A percentile compares a stretch with the other conserved stretches of the same genome.
These are phyloP conservation scores for Sialis lutaria DNA, from an alignment of 2,888 invertebrate species.

Conservation along the genomic window DNA sequence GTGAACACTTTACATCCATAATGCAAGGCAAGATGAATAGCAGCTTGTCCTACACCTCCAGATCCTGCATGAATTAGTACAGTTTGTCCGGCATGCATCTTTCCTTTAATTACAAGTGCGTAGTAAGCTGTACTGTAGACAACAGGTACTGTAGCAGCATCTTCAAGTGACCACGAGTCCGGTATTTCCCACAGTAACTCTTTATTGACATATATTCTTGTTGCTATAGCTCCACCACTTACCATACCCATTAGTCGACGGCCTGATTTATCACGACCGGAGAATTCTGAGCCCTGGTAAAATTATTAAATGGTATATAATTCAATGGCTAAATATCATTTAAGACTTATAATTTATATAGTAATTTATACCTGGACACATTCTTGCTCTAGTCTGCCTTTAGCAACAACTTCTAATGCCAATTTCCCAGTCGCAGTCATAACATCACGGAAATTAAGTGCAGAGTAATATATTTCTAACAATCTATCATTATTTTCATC, in stretches of 20 bases:
- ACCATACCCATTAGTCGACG: slow-evolving; percentile 28
- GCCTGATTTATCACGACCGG: slow-evolving; percentile 30
- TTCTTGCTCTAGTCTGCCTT: slow-evolving; percentile 29
- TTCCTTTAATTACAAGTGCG: slow-evolving; percentile 23
- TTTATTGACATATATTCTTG: slow-evolving; percentile 28
- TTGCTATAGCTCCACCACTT: slow-evolving; percentile 32
- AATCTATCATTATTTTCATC: slow-evolving; percentile 6
- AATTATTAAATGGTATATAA: too few species aligned
- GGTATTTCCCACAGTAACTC: slow-evolving; percentile 32
- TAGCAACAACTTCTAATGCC: slow-evolving; percentile 59
- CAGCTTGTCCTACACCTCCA: slow-evolving; percentile 55
- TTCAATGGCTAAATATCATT: too few species aligned
- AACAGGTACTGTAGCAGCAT: slow-evolving; percentile 41
- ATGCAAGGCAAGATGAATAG: slow-evolving; percentile 41
- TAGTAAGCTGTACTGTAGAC: slow-evolving; percentile 35
- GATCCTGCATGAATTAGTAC: slow-evolving; percentile 35
- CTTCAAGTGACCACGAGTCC: slow-evolving; percentile 32
- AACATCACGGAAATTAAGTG: slow-evolving; percentile 86
- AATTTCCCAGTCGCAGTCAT: slow-evolving; percentile 87
- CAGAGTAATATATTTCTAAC: slow-evolving; percentile 46
- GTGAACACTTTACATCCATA: slow-evolving; percentile 40
- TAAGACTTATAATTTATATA: too few species aligned
- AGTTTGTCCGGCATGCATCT: slow-evolving; percentile 20
- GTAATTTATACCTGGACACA: slow-evolving; percentile 25
- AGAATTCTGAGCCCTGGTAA: slow-evolving; percentile 36